These are phyloP conservation scores for Paracanthobrama guichenoti DNA, from an alignment of 2,113 vertebrate genomes.

Conservation along the genomic window DNA sequence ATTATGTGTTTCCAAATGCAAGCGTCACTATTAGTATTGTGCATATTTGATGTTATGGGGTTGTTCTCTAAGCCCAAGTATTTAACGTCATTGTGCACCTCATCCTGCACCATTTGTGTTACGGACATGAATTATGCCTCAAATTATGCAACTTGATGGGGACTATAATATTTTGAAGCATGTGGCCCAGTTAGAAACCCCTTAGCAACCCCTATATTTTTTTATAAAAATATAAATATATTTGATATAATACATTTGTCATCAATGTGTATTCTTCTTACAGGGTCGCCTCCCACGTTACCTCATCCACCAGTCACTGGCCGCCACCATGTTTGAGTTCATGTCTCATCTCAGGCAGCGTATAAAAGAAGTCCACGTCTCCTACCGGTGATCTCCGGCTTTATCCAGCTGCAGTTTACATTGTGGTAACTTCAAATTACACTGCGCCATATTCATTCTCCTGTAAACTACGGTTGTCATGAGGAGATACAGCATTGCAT, in stretches of 20 bases:
- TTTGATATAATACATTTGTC: background rate
- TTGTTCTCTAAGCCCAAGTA: too few relatives aligned
- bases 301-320: conserved; percentile 95
- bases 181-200: too few relatives aligned
- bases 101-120: background rate
- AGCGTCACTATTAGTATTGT: too few relatives aligned
- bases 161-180: background rate
- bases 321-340: conserved; percentile 97
- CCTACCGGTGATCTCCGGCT: conserved; percentile 39
- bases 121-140: background rate
- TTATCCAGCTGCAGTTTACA: background rate
- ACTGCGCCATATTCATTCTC: background rate
- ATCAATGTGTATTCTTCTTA: background rate
- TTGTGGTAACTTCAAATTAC: background rate
- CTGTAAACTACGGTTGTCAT: background rate
- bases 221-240: too few relatives aligned
- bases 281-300: conserved; percentile 94
- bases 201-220: too few relatives aligned
- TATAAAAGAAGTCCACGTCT: conserved; percentile 72
- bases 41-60: too few relatives aligned
- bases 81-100: background rate
- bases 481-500: background rate
- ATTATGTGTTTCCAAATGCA: background rate
- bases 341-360: conserved; percentile 88
- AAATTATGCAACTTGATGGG: background rate